Percentiles rank a stretch among this genome's conserved stretches.
Evolutionary conservation across 1,140 invertebrate genomes (phyloP).

Genomic region (Dufourea novaeangliae): DNA sequence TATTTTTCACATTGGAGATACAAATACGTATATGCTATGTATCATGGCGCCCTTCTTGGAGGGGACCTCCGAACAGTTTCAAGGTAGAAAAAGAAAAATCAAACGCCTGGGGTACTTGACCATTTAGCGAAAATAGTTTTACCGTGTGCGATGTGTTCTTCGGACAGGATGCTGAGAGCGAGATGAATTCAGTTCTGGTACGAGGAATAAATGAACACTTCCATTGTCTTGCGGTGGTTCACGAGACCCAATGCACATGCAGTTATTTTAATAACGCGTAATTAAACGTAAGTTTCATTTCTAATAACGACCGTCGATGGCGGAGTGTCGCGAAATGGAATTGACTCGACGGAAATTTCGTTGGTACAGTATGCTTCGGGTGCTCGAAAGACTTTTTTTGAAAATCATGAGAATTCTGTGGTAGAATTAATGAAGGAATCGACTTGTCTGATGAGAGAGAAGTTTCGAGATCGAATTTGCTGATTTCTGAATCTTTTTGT

Average conservation of each 20-base stretch:
- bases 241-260: constrained; percentile 38
- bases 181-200: constrained; percentile 19
- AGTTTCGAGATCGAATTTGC: not conserved
- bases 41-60: constrained; percentile 45
- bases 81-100: constrained; percentile 67
- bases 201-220: constrained; percentile 52
- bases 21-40: constrained; percentile 47
- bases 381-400: constrained; percentile 3
- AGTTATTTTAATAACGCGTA: constrained; percentile 42
- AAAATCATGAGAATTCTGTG: not conserved
- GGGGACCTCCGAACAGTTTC: constrained; percentile 73
- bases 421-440: constrained; percentile 3
- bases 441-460: not conserved
- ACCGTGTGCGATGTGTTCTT: constrained; percentile 39
- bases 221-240: constrained; percentile 37
- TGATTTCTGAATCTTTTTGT: not conserved
- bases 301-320: constrained; percentile 25
- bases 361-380: not conserved
- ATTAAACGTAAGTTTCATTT: constrained; percentile 62
- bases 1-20: constrained; percentile 71
- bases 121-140: constrained; percentile 65
- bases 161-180: not conserved
- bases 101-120: constrained; percentile 63
- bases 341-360: constrained; percentile 37
- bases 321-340: constrained; percentile 39